Evolutionary conservation across 2,888 invertebrate genomes (phyloP).

Genomic region (Lysandra bellargus): DNA sequence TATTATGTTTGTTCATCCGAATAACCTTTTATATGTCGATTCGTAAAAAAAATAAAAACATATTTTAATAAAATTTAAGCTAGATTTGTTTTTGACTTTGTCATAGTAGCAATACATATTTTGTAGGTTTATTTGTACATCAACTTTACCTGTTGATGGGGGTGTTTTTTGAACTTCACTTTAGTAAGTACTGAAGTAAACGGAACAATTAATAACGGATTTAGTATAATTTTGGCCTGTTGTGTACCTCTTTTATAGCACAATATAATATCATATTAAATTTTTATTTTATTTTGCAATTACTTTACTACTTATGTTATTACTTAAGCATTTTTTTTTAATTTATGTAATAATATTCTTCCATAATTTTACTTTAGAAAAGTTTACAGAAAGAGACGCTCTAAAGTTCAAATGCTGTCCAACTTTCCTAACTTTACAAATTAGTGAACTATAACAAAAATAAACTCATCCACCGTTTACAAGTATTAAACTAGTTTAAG

Average conservation of each 20-base stretch:
- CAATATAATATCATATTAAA: too few relatives aligned
- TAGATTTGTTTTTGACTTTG: neutral
- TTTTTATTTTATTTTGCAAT: too few relatives aligned
- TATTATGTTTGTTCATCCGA: conserved; percentile 20
- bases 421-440: conserved; percentile 39
- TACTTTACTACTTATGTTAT: too few relatives aligned
- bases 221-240: too few relatives aligned
- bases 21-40: conserved; percentile 6
- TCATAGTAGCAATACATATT: neutral
- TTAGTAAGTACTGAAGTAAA: too few relatives aligned
- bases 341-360: neutral
- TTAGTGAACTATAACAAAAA: conserved; percentile 39
- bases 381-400: neutral
- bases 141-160: too few relatives aligned
- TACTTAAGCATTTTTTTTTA: neutral
- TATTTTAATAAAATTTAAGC: neutral
- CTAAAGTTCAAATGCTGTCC: conserved; percentile 28
- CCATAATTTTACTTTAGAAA: neutral
- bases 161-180: too few relatives aligned
- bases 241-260: too few relatives aligned
- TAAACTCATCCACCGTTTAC: conserved; percentile 40
- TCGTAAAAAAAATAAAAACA: neutral
- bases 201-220: too few relatives aligned
- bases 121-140: too few relatives aligned
- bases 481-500: neutral